Evolutionary conservation across 2,888 invertebrate species (phyloP).

Genomic region (Smittia aterrima): DNA sequence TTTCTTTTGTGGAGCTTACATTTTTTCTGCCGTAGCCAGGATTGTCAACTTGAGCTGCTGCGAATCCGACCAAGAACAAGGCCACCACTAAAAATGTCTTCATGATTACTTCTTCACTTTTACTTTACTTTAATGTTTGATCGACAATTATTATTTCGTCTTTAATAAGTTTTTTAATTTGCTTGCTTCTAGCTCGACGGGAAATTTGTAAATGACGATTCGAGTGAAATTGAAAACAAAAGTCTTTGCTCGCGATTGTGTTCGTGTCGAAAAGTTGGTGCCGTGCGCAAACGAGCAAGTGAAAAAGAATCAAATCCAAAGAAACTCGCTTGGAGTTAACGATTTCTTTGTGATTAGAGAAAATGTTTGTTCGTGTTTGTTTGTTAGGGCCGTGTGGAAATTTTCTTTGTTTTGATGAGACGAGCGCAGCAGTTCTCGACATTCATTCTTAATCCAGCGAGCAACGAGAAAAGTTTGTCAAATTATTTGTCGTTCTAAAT

Average conservation of each 20-base stretch:
- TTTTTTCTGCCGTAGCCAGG: too few species aligned
- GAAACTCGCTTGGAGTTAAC: background rate
- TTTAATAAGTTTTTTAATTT: background rate
- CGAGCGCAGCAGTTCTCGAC: conserved; percentile 7
- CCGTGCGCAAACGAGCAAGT: conserved; percentile 18
- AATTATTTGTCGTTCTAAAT: background rate
- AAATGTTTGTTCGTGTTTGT: background rate
- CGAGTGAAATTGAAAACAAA: conserved; percentile 19
- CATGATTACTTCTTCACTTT: background rate
- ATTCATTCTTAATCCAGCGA: conserved; percentile 1
- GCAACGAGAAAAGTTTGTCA: background rate
- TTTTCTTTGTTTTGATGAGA: conserved; percentile 22
- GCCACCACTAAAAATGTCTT: background rate
- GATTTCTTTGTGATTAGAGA: background rate
- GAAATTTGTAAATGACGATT: conserved; percentile 36
- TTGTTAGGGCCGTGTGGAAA: conserved; percentile 36
- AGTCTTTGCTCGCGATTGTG: background rate
- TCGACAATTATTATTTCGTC: background rate
- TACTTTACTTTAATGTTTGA: background rate
- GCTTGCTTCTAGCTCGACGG: background rate
- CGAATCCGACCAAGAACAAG: background rate
- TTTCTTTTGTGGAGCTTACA: too few species aligned
- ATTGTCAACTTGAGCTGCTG: background rate
- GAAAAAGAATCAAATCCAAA: background rate
- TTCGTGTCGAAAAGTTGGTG: background rate